A percentile compares a stretch with the other conserved stretches of the same genome.
Evolutionary conservation across 2,113 vertebrate species (phyloP).

Genomic region (Eulacestoma nigropectus): DNA sequence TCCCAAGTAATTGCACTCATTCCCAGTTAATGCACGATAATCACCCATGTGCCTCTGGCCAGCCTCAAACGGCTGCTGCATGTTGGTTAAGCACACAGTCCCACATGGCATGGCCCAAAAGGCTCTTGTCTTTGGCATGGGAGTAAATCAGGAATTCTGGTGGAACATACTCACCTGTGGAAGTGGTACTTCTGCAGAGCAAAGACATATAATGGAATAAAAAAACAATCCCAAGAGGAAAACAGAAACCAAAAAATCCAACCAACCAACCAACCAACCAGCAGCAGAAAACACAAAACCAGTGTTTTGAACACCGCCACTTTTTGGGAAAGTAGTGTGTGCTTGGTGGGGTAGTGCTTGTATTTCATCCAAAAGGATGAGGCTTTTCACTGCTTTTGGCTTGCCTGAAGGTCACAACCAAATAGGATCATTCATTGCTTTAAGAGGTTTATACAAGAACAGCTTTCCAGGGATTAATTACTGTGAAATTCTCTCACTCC

Average conservation of each 20-base stretch:
- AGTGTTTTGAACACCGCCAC: neutral
- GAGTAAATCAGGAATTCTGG: neutral
- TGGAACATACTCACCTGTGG: neutral
- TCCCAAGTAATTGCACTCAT: slow-evolving; percentile 11
- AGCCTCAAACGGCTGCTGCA: neutral
- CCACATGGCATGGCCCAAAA: neutral
- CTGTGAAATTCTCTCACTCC: neutral
- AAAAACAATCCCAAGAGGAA: neutral
- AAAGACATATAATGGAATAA: neutral
- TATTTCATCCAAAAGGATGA: neutral
- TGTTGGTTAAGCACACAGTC: neutral
- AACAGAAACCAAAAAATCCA: neutral
- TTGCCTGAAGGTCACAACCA: neutral
- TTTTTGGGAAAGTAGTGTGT: neutral
- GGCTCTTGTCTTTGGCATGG: neutral
- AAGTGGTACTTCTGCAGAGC: neutral
- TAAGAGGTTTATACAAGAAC: slow-evolving; percentile 2
- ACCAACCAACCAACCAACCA: neutral
- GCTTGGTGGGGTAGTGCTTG: neutral
- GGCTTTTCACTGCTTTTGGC: neutral
- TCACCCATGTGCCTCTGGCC: neutral
- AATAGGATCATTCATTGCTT: neutral
- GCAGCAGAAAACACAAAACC: neutral
- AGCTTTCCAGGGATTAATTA: neutral
- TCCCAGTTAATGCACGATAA: neutral